These are phyloP conservation scores for Hermaeophaga mercurialis DNA, from an alignment of 2,888 invertebrate genomes.

Conservation along the genomic window DNA sequence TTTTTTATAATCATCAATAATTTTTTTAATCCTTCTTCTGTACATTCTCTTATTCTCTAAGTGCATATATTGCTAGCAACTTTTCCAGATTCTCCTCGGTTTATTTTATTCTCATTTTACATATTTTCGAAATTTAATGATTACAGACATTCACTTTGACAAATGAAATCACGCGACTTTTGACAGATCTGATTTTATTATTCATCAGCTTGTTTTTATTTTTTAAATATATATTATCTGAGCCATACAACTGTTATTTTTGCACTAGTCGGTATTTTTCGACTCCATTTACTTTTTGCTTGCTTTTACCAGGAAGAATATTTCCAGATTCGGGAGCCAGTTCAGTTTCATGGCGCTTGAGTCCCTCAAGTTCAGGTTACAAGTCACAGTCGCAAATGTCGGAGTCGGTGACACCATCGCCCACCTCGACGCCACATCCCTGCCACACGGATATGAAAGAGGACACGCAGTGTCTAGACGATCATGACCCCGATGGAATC, in stretches of 20 bases:
- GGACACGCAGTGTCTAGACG: constrained; percentile 45
- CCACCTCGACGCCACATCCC: constrained; percentile 63
- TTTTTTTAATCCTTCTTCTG: too few species aligned
- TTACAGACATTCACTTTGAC: too few species aligned
- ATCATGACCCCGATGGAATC: constrained; percentile 28
- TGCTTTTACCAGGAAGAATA: constrained; percentile 21
- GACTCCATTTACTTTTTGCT: constrained; percentile 11
- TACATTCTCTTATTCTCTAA: too few species aligned
- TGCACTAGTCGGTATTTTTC: not conserved
- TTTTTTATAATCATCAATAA: too few species aligned
- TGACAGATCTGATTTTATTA: too few species aligned
- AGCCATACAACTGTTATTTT: not conserved
- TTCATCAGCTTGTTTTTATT: too few species aligned
- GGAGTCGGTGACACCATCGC: constrained; percentile 79
- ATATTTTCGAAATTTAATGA: too few species aligned
- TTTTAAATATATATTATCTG: too few species aligned
- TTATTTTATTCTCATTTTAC: too few species aligned
- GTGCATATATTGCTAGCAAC: too few species aligned
- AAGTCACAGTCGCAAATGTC: constrained; percentile 75
- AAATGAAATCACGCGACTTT: too few species aligned
- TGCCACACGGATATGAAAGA: constrained; percentile 40
- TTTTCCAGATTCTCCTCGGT: too few species aligned
- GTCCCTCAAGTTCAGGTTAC: constrained; percentile 78
- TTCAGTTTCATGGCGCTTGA: constrained; percentile 68
- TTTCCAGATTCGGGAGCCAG: constrained; percentile 64